Conservation (phyloP, 2,797 vertebrate genomes). For the Orientallactaga sibirica region DNA sequence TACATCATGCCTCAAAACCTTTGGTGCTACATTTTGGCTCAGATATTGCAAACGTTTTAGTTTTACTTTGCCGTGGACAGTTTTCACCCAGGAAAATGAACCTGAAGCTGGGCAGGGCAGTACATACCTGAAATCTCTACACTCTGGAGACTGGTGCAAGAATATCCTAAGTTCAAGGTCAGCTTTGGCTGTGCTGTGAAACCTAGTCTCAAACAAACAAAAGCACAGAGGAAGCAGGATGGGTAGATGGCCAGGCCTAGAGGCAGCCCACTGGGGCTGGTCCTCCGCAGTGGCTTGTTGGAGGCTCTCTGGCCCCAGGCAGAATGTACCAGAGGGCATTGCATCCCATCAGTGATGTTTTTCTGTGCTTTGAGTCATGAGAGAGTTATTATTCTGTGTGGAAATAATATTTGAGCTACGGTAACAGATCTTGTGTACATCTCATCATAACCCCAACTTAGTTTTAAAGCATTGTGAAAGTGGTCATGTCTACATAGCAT, state of each 20-base stretch:
- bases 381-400: background rate
- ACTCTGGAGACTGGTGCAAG: background rate
- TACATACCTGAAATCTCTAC: background rate
- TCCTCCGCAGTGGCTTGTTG: no score
- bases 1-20: background rate
- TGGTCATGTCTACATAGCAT: background rate
- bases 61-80: background rate
- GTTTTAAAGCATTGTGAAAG: constrained; percentile 14
- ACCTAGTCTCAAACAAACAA: background rate
- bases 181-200: background rate
- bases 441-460: background rate
- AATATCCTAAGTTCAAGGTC: background rate
- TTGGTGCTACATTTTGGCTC: background rate
- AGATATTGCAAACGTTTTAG: background rate
- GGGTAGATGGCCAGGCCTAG: no score
- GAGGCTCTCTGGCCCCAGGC: background rate
- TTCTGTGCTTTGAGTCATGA: background rate
- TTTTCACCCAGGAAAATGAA: background rate
- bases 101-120: background rate
- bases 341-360: background rate
- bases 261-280: no score
- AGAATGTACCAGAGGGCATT: background rate
- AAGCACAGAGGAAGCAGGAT: background rate
- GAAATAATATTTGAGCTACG: background rate
- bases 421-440: background rate